Conservation (phyloP, 2,113 vertebrate genomes). For the Echinops telfairi region DNA sequence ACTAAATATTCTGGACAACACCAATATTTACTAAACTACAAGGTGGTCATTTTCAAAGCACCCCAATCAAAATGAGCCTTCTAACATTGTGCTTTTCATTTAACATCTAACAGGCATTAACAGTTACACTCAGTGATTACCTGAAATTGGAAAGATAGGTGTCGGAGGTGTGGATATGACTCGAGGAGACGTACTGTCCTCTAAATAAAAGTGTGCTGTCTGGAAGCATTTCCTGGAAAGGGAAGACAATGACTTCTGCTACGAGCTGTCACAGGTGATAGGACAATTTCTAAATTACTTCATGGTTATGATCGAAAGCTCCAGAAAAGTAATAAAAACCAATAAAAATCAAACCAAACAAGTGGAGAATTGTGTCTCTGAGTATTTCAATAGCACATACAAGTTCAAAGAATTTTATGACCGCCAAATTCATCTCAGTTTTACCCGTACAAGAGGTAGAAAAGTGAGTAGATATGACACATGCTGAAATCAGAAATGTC, state of each 20-base stretch:
- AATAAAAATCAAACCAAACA: not conserved
- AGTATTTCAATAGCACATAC: conserved; percentile 53
- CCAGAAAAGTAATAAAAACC: conserved; percentile 26
- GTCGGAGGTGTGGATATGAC: conserved; percentile 92
- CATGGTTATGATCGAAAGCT: conserved; percentile 54
- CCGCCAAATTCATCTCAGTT: conserved; percentile 71
- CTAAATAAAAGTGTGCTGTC: conserved; percentile 98
- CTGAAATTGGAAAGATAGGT: conserved; percentile 94
- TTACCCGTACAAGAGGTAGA: conserved; percentile 79
- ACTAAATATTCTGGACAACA: not conserved
- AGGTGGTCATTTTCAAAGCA: not conserved
- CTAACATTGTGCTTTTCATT: conserved; percentile 38
- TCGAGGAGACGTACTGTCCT: conserved; percentile 94
- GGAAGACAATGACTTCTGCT: conserved; percentile 70
- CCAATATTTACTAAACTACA: not conserved
- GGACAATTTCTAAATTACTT: not conserved
- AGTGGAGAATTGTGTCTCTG: not conserved
- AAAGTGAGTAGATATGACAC: conserved; percentile 71
- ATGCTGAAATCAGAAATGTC: conserved; percentile 53
- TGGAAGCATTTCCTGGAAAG: conserved; percentile 96
- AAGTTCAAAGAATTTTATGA: conserved; percentile 1
- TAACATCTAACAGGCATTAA: conserved; percentile 46
- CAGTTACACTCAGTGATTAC: conserved; percentile 84
- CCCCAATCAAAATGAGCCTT: conserved; percentile 12
- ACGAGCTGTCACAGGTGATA: not conserved